A percentile compares a stretch with the other conserved stretches of the same genome.
Conservation (phyloP, 2,797 vertebrate species). For the Darevskia mixta region DNA sequence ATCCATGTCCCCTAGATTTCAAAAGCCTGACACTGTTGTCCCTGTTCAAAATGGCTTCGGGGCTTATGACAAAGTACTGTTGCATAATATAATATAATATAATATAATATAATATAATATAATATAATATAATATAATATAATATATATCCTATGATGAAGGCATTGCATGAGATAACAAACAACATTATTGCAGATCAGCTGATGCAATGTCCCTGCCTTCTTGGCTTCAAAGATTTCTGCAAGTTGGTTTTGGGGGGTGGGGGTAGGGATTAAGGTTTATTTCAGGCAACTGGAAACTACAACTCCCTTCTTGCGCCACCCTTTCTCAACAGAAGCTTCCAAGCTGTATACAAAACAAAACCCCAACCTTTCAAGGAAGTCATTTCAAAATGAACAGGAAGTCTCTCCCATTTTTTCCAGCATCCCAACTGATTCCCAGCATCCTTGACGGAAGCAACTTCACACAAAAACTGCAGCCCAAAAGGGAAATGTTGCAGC, state of each 20-base stretch:
- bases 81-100: background rate
- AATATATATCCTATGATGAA: background rate
- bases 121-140: too few relatives aligned
- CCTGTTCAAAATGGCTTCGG: background rate
- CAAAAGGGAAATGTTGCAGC: background rate
- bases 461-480: background rate
- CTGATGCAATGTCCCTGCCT: background rate
- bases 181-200: background rate
- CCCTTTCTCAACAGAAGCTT: background rate
- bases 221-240: background rate
- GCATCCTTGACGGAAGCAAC: background rate
- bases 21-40: background rate
- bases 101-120: too few relatives aligned
- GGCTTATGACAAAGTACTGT: background rate
- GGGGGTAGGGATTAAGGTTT: too few relatives aligned
- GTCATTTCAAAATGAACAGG: background rate
- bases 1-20: background rate
- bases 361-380: background rate
- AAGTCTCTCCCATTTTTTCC: background rate
- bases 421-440: background rate
- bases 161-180: background rate
- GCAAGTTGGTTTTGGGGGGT: too few relatives aligned
- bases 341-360: too few relatives aligned
- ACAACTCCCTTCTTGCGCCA: background rate
- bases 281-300: background rate